These are phyloP conservation scores for Xestia c-nigrum DNA, from an alignment of 2,888 invertebrate species.

Conservation along the genomic window DNA sequence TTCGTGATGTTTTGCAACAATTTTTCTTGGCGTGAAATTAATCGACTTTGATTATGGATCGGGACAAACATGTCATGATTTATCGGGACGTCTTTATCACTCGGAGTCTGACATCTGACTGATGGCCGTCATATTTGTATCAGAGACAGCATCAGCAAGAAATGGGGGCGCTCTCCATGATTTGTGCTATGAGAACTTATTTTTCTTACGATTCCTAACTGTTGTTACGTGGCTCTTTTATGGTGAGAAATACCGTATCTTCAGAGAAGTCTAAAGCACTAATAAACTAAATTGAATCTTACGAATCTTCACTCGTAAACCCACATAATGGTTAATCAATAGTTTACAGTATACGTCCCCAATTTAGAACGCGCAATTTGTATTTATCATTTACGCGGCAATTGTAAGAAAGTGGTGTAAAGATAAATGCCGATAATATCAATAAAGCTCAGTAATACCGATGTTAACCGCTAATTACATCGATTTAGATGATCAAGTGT, in stretches of 20 bases:
- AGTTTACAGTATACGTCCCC: slow-evolving; percentile 7
- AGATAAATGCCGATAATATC: slow-evolving; percentile 44
- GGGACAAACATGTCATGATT: slow-evolving; percentile 64
- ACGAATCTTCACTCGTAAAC: background rate
- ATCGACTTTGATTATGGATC: slow-evolving; percentile 55
- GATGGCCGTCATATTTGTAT: slow-evolving; percentile 51
- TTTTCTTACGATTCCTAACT: slow-evolving; percentile 52
- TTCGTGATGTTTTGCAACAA: slow-evolving; percentile 34
- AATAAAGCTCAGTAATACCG: slow-evolving; percentile 41
- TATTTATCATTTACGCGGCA: slow-evolving; percentile 21
- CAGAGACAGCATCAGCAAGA: slow-evolving; percentile 41
- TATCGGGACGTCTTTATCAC: slow-evolving; percentile 65
- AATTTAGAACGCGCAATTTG: background rate
- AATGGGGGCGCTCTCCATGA: slow-evolving; percentile 41
- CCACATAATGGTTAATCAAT: background rate
- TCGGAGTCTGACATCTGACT: slow-evolving; percentile 59
- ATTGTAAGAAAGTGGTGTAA: slow-evolving; percentile 26
- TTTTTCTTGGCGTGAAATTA: slow-evolving; percentile 39
- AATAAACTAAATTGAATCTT: slow-evolving; percentile 31
- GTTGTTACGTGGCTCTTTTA: slow-evolving; percentile 19
- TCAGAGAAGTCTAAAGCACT: slow-evolving; percentile 30
- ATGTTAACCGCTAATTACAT: slow-evolving; percentile 45
- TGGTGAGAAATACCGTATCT: slow-evolving; percentile 35
- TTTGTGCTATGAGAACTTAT: slow-evolving; percentile 59
- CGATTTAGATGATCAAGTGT: slow-evolving; percentile 53